These are phyloP conservation scores for Microhierax caerulescens DNA, from an alignment of 2,797 vertebrate genomes.

Conservation along the genomic window DNA sequence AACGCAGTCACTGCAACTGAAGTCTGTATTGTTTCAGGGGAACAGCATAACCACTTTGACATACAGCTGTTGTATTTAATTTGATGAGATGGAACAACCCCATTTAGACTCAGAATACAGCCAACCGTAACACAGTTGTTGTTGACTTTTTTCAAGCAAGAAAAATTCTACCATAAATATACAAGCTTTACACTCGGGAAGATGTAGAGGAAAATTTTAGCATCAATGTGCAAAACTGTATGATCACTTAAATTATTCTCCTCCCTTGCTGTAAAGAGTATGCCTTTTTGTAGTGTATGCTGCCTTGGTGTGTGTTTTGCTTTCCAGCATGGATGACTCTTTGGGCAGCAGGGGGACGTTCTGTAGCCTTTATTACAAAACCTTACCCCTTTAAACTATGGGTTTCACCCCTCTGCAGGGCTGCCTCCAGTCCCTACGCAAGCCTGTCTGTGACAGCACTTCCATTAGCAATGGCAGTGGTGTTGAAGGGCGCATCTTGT, in stretches of 20 bases:
- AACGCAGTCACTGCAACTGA: not conserved
- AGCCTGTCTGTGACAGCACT: not conserved
- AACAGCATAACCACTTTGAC: not conserved
- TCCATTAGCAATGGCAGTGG: not conserved
- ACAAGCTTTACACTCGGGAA: not conserved
- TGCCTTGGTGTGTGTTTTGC: not conserved
- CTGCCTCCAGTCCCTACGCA: not conserved
- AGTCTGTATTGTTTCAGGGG: not conserved
- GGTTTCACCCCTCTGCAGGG: not conserved
- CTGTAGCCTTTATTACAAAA: not conserved
- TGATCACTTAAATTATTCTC: not conserved
- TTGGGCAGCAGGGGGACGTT: not conserved
- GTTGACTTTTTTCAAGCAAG: not conserved
- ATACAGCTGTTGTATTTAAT: not conserved
- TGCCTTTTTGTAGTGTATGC: not conserved
- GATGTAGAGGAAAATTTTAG: not conserved
- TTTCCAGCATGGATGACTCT: not conserved
- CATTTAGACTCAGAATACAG: not conserved
- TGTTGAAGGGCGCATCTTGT: not conserved
- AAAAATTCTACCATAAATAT: not conserved
- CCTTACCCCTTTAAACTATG: not conserved
- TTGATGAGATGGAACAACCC: not conserved
- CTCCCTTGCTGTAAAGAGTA: not conserved
- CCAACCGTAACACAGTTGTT: fast-evolving
- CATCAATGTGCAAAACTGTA: not conserved